These are phyloP conservation scores for Urocyon cinereoargenteus DNA, from an alignment of 2,797 vertebrate species.

Conservation along the genomic window DNA sequence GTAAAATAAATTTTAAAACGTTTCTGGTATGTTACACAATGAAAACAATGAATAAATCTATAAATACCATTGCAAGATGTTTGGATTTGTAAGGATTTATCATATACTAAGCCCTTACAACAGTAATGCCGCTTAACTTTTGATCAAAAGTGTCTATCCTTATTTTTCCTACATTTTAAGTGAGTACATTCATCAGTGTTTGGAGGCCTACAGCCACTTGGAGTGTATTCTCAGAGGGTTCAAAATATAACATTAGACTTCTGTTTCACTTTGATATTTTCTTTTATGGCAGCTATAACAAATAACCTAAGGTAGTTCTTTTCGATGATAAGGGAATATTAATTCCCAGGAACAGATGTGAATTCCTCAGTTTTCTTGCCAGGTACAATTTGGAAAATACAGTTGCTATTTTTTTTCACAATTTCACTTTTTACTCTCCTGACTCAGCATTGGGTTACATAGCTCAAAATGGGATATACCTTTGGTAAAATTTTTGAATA, in stretches of 20 bases:
- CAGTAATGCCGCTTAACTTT: constrained; percentile 2
- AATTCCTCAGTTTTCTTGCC: constrained; percentile 73
- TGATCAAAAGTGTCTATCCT: not conserved
- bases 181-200: constrained; percentile 37
- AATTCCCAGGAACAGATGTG: constrained; percentile 83
- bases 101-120: not conserved
- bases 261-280: constrained; percentile 77
- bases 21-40: not conserved
- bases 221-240: constrained; percentile 54
- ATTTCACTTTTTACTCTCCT: constrained; percentile 48
- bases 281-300: constrained; percentile 76
- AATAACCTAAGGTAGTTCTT: constrained; percentile 74
- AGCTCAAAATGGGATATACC: not conserved
- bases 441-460: constrained; percentile 40
- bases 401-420: constrained; percentile 45
- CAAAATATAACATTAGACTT: constrained; percentile 71
- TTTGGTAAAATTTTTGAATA: constrained; percentile 15
- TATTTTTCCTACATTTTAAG: constrained; percentile 42
- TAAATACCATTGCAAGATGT: not conserved
- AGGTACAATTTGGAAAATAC: constrained; percentile 75
- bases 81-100: not conserved
- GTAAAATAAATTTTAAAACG: not conserved
- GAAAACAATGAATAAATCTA: not conserved
- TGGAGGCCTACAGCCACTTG: constrained; percentile 55
- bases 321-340: constrained; percentile 61